Percentiles rank a stretch among this genome's conserved stretches.
phyloP scores from a whole-genome alignment of 2,113 vertebrate species.

The Lepisosteus oculatus region DNA sequence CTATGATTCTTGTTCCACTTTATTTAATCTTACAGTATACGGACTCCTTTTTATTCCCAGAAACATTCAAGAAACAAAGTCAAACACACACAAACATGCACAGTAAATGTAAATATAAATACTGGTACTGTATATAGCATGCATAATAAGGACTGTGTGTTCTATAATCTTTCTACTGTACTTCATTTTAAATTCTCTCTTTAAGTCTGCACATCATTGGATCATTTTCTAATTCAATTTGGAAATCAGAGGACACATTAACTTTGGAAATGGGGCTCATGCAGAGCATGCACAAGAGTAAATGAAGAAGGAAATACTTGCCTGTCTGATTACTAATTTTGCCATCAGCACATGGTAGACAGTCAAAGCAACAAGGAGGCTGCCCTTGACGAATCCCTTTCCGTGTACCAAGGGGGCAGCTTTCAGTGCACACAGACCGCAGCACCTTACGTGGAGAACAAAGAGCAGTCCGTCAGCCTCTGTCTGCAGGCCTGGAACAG shows the following conservation, averaged over 20 bases:
- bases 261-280: background rate
- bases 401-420: constrained; percentile 15
- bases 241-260: background rate
- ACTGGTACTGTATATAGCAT: no score
- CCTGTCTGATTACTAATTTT: constrained; percentile 34
- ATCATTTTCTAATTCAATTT: background rate
- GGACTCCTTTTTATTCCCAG: no score
- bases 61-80: no score
- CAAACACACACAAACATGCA: no score
- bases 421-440: constrained; percentile 12
- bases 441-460: constrained; percentile 10
- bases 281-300: background rate
- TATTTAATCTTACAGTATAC: no score
- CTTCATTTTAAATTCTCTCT: no score
- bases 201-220: background rate
- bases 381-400: constrained; percentile 27
- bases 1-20: no score
- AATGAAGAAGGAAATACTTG: constrained; percentile 3
- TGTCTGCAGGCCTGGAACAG: background rate
- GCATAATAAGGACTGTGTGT: no score
- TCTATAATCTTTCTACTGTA: no score
- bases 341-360: constrained; percentile 31
- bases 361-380: constrained; percentile 29
- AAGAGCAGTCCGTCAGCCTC: background rate
- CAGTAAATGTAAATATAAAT: no score